Conservation (phyloP, 30 jellyfish, hydroid and myxozoan species). For the Hydra vulgaris region DNA sequence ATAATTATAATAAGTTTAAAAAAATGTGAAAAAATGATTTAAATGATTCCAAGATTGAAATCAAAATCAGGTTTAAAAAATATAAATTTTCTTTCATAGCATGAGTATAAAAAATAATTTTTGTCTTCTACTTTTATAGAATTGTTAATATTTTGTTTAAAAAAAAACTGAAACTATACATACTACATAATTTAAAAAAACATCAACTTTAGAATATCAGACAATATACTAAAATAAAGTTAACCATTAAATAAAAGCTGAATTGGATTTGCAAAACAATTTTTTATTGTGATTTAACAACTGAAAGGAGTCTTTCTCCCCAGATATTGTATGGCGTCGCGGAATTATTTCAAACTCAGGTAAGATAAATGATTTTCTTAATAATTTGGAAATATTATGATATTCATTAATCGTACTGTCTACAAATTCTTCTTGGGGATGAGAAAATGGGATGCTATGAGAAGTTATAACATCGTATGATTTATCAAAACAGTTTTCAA, state of each 20-base stretch:
- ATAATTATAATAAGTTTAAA: too few species aligned
- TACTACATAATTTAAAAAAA: too few species aligned
- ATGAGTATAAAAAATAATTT: too few species aligned
- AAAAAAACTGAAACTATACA: too few species aligned
- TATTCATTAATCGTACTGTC: conserved; percentile 1
- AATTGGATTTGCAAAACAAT: not conserved
- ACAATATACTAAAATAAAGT: too few species aligned
- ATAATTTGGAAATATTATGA: not conserved
- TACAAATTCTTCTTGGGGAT: conserved; percentile 8
- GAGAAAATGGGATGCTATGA: conserved; percentile 26
- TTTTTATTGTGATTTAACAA: not conserved
- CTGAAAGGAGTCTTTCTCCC: not conserved
- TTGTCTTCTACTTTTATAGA: too few species aligned
- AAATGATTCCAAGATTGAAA: too few species aligned
- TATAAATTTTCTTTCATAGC: too few species aligned
- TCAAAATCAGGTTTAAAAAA: too few species aligned
- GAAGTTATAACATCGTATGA: conserved; percentile 31
- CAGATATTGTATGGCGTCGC: not conserved
- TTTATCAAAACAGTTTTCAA: conserved; percentile 4
- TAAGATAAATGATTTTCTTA: not conserved
- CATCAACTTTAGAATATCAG: too few species aligned
- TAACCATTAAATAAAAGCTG: not conserved
- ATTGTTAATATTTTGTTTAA: too few species aligned
- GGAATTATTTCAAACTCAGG: not conserved
- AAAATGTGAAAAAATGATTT: too few species aligned